Percentiles rank a stretch among this genome's conserved stretches.
Evolutionary conservation across 2,113 vertebrate genomes (phyloP).

Genomic region (Pleuronectes platessa): DNA sequence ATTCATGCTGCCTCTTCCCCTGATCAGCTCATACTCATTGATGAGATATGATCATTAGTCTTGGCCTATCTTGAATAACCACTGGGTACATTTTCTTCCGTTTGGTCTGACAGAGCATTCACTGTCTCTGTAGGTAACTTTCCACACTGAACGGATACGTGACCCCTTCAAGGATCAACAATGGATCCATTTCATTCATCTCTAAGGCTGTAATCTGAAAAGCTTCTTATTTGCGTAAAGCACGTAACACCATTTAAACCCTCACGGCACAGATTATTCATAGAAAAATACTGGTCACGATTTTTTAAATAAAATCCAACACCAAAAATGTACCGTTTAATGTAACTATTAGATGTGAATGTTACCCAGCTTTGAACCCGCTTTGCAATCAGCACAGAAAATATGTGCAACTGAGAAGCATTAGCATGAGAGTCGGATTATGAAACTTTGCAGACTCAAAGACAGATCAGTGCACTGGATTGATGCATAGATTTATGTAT

Average conservation of each 20-base stretch:
- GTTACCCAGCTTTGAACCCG: not conserved
- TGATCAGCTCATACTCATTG: conserved; percentile 1
- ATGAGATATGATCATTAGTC: not conserved
- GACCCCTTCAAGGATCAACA: conserved; percentile 3
- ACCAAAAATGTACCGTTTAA: not conserved
- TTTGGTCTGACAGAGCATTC: not conserved
- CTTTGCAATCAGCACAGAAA: not conserved
- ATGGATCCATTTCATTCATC: not conserved
- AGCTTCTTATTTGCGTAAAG: not conserved
- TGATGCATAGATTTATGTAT: no score
- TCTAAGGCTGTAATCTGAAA: not conserved
- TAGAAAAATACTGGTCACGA: not conserved
- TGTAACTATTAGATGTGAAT: not conserved
- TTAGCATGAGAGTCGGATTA: no score
- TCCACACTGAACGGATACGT: not conserved
- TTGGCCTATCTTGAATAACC: not conserved
- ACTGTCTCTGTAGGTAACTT: not conserved
- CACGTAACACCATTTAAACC: not conserved
- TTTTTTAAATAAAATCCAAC: not conserved
- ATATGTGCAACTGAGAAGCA: no score
- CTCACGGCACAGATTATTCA: not conserved
- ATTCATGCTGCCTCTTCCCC: not conserved
- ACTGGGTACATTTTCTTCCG: conserved; percentile 9
- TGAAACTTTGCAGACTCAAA: no score
- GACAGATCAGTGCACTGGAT: no score